Base-by-base conservation (phyloP, 2,113 vertebrate species). In the Orycteropus afer region DNA sequence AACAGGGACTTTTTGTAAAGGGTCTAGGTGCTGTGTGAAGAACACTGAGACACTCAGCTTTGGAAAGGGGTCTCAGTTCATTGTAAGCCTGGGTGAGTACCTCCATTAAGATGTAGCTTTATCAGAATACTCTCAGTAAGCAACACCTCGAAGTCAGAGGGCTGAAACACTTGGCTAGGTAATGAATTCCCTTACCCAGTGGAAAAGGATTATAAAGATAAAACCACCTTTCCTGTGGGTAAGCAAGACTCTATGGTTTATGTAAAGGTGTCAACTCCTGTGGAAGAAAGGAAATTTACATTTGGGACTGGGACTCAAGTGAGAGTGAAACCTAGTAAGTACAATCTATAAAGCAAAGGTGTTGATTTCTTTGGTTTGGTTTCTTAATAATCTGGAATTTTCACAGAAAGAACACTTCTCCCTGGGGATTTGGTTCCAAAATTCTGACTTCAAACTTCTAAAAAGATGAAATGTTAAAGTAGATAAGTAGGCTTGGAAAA, bases 301-400 rank as follows among this genome's bases (percentile, higher is more conserved):
- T 91, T 94, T 83, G 92, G 94, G 96, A 91, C 13, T 0, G 40
- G 92, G 25, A 96, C 86, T 18, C 22, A 12, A 49, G 89, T 95
- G 40, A 96, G n/a, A 69, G 89, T 96, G 78, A 93, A 91, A 79
- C 74, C 93, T 59, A 96, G 95, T 94, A 91, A 97, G 97, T 93
- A 61, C 69, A 55, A 77, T 42, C 51, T 96, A 95, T 88, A 85
- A 86, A 84, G 69, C 86, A 90, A 89, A 91, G 22, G 29, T 53
- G 47, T 65, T 7, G 0, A n/a, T 83, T 93, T 91, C 63, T 86
- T 95, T 91, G 57, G 91, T 69, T 94, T 87, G 91, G 12, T 51
- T 83, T 91, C 96, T 96, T 7, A 96, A 81, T 97, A 88, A 55
- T 89, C 53, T 89, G 78, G 51, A 96, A 85, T 42, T 20, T 37